Evolutionary conservation across 2,113 vertebrate species (phyloP).

Genomic region (Apaloderma vittatum): DNA sequence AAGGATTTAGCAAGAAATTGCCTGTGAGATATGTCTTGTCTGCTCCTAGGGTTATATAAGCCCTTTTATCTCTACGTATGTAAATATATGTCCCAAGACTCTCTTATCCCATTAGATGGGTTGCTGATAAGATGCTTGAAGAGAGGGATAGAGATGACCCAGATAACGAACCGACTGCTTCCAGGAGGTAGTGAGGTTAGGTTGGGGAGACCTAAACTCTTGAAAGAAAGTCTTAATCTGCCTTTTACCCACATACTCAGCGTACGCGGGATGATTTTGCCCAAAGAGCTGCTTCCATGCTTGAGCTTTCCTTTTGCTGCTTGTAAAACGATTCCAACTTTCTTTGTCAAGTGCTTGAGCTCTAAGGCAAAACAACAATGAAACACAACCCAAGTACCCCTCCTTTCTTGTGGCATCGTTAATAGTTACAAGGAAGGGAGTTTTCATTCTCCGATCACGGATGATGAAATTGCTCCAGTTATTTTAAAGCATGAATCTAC

Average conservation of each 20-base stretch:
- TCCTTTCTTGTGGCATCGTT: fast-evolving
- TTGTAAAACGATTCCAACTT: fast-evolving
- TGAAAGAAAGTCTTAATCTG: not conserved
- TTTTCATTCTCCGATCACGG: fast-evolving
- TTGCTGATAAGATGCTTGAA: not conserved
- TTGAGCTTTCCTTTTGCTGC: not conserved
- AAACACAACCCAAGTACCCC: not conserved
- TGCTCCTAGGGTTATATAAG: not conserved
- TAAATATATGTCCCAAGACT: not conserved
- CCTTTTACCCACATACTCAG: not conserved
- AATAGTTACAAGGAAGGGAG: not conserved
- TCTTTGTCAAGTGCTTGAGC: not conserved
- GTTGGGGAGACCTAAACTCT: not conserved
- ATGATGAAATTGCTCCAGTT: not conserved
- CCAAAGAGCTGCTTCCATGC: not conserved
- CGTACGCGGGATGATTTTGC: fast-evolving
- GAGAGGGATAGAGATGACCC: not conserved
- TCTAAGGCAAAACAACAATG: not conserved
- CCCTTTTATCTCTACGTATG: not conserved
- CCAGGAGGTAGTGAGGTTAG: not conserved
- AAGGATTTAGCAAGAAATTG: not conserved
- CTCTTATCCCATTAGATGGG: not conserved
- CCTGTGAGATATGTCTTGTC: not conserved
- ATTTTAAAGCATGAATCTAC: not conserved
- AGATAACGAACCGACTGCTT: not conserved